Base-by-base conservation (phyloP, 2,113 vertebrate species). In the Elanoides forficatus region DNA sequence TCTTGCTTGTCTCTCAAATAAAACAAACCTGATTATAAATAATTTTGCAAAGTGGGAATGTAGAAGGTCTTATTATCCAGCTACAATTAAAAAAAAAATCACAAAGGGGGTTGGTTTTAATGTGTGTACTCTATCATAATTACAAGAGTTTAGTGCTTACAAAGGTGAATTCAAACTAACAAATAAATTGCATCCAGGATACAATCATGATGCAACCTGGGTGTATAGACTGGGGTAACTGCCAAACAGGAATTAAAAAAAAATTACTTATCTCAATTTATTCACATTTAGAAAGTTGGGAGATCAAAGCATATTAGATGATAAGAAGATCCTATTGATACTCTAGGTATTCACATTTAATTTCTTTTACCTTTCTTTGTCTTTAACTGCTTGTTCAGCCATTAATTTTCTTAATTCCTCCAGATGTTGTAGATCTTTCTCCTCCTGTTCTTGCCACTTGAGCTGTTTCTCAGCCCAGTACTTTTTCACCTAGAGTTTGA, bases 341-440 rank as follows among this genome's bases (percentile, higher is more conserved):
- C 29, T 60, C 38, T 7, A 71, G 15, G 29, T 68, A 85, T 80
- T 88, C 10, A 43, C 9, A 53, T 76, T 79, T 38, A 9, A 52
- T 85, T 87, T 79, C 40, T 63, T 94, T 87, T 98, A 99, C 99
- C 99, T 98, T 97, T 99, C 98, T 97, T 96, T 98, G 97, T 99
- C 99, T 98, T 97, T 98, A 95, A 95, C 91, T 13, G 99, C 98
- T 97, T 99, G 99, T 58, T 99, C 98, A 86, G 98, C 98, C 98
- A 99, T 98, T 92, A 98, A 59, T 90, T 98, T 97, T 96, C 98
- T 99, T 86, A 99, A 81, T 97, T 98, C 96, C 70, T 98, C 98
- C 48, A 99, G 97, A 86, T 88, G 98, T 55, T 88, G 95, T 78
- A 98, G 97, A 84, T 99, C 98, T 92, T 98, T 98, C 93, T 93